Percentiles rank a stretch among this genome's conserved stretches.
Conservation (phyloP, 2,113 vertebrate species). For the Clupea harengus region DNA sequence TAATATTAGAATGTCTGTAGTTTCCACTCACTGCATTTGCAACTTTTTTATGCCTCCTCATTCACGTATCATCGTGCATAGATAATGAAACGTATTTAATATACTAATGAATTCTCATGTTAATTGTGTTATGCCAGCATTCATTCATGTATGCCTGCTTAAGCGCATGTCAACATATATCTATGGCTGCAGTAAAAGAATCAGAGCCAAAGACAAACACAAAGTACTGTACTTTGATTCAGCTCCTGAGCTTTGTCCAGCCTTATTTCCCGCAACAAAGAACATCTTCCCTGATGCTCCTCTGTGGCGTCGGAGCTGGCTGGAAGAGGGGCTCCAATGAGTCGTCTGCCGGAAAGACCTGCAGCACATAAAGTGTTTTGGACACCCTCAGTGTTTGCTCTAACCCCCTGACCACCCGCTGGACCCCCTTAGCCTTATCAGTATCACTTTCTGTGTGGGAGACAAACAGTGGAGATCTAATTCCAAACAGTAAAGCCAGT, state of each 20-base stretch:
- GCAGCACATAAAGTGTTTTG: constrained; percentile 39
- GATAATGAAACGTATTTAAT: not conserved
- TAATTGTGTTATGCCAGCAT: not conserved
- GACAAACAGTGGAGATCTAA: not conserved
- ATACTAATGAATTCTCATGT: not conserved
- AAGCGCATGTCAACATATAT: not conserved
- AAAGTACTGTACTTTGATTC: constrained; percentile 80
- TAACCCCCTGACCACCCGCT: constrained; percentile 1
- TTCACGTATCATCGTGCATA: not conserved
- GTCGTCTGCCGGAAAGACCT: constrained; percentile 79
- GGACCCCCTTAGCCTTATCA: not conserved
- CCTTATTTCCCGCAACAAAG: constrained; percentile 86
- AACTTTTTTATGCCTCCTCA: not conserved
- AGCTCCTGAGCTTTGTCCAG: constrained; percentile 72
- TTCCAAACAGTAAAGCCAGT: not conserved
- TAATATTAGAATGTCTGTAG: not conserved
- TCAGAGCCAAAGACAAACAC: not conserved
- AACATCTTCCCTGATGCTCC: constrained; percentile 84
- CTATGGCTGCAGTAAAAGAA: not conserved
- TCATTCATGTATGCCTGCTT: not conserved
- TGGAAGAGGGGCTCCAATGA: constrained; percentile 63
- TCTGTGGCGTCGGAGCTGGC: constrained; percentile 58
- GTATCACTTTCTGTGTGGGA: not conserved
- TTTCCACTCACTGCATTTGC: not conserved
- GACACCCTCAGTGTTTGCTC: not conserved